Conservation (phyloP, 2,888 invertebrate species). For the Orchestes rusci region DNA sequence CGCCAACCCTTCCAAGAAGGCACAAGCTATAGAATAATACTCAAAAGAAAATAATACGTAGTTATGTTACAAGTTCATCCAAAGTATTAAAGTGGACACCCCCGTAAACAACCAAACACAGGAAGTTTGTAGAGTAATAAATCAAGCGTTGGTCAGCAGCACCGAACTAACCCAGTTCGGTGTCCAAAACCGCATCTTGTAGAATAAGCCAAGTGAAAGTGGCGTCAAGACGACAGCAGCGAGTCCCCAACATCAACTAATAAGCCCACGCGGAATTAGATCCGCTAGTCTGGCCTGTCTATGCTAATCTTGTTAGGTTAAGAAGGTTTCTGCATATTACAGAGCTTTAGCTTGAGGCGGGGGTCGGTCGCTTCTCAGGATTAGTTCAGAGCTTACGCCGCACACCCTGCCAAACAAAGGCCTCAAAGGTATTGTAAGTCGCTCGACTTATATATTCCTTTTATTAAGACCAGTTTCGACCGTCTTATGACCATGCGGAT, state of each 20-base stretch:
- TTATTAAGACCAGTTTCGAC: conserved; percentile 34
- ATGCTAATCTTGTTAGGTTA: conserved; percentile 67
- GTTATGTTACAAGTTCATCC: too few species aligned
- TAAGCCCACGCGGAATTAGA: conserved; percentile 32
- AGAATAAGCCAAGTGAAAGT: conserved; percentile 21
- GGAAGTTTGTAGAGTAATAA: too few species aligned
- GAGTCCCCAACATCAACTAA: conserved; percentile 30
- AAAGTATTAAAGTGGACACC: too few species aligned
- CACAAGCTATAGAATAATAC: too few species aligned
- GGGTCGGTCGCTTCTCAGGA: conserved; percentile 52
- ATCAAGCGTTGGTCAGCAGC: too few species aligned
- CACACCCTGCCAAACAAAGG: conserved; percentile 45
- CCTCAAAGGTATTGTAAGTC: conserved; percentile 37
- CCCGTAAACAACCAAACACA: too few species aligned
- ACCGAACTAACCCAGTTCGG: too few species aligned
- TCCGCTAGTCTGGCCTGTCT: conserved; percentile 53
- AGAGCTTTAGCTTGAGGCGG: conserved; percentile 50
- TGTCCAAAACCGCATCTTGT: too few species aligned
- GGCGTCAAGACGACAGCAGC: conserved; percentile 22
- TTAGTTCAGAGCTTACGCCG: conserved; percentile 49
- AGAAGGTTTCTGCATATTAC: conserved; percentile 67
- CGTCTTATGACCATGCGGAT: too few species aligned
- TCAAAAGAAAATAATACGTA: too few species aligned
- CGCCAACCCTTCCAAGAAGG: too few species aligned
- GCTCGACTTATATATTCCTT: conserved; percentile 41